A percentile compares a stretch with the other conserved stretches of the same genome.
phyloP scores from a whole-genome alignment of 2,888 invertebrate species.

The Caenorhabditis japonica region DNA sequence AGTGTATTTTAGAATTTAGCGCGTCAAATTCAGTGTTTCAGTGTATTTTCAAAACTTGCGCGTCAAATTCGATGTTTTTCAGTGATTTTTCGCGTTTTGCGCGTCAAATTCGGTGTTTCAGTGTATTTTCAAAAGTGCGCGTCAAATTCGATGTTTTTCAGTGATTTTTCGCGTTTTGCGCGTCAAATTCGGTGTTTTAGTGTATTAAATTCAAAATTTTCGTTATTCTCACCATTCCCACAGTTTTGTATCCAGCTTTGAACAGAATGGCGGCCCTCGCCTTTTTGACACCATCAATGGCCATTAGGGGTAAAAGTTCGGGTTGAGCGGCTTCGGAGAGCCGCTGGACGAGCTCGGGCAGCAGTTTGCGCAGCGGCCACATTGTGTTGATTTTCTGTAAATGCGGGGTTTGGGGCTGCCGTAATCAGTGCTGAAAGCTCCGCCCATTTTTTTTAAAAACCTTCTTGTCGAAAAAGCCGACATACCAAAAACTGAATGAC shows the following conservation, averaged over 20 bases:
- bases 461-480: too few relatives aligned
- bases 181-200: background rate
- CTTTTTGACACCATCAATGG: slow-evolving; percentile 90
- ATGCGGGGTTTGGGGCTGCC: too few relatives aligned
- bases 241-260: slow-evolving; percentile 85
- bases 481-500: too few relatives aligned
- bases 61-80: background rate
- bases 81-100: too few relatives aligned
- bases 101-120: too few relatives aligned
- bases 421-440: too few relatives aligned
- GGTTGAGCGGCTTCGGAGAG: slow-evolving; percentile 87
- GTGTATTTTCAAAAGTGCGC: too few relatives aligned
- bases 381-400: slow-evolving; percentile 84
- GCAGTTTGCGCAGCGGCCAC: slow-evolving; percentile 87
- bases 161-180: background rate
- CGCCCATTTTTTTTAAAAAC: background rate
- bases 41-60: too few relatives aligned
- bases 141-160: background rate
- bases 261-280: slow-evolving; percentile 88
- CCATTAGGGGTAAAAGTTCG: slow-evolving; percentile 87
- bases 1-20: too few relatives aligned
- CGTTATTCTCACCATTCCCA: slow-evolving; percentile 53
- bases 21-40: too few relatives aligned
- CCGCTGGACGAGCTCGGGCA: slow-evolving; percentile 83
- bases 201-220: background rate